Percentiles rank a stretch among this genome's conserved stretches.
Conservation (phyloP, 2,113 vertebrate genomes). For the Castor canadensis region DNA sequence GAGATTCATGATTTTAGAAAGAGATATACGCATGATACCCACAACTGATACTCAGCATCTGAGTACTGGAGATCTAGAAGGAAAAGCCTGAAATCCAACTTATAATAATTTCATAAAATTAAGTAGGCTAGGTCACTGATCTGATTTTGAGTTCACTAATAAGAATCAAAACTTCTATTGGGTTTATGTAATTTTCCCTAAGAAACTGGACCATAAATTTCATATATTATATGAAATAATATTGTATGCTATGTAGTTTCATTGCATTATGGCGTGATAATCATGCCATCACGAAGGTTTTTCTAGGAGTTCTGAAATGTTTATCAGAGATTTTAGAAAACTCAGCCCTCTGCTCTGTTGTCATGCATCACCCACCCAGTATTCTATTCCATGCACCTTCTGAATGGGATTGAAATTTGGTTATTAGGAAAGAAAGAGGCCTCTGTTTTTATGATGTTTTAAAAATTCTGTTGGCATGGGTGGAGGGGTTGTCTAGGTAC, state of each 20-base stretch:
- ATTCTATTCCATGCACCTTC: background rate
- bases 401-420: background rate
- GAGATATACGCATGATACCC: background rate
- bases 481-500: background rate
- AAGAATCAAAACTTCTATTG: background rate
- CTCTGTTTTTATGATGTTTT: background rate
- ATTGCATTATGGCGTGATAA: background rate
- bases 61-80: background rate
- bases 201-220: background rate
- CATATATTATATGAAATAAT: background rate
- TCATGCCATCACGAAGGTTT: background rate
- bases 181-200: background rate
- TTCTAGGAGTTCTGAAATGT: background rate
- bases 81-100: background rate
- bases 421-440: background rate
- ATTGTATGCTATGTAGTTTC: background rate
- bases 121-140: background rate
- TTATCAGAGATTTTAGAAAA: slow-evolving; percentile 31
- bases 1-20: background rate
- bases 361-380: background rate
- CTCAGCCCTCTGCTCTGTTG: background rate
- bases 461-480: background rate
- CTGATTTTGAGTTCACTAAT: background rate
- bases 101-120: background rate
- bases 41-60: background rate